Conservation (phyloP, 92 coral and sea anemone genomes). For the Bergia puertoricense region DNA sequence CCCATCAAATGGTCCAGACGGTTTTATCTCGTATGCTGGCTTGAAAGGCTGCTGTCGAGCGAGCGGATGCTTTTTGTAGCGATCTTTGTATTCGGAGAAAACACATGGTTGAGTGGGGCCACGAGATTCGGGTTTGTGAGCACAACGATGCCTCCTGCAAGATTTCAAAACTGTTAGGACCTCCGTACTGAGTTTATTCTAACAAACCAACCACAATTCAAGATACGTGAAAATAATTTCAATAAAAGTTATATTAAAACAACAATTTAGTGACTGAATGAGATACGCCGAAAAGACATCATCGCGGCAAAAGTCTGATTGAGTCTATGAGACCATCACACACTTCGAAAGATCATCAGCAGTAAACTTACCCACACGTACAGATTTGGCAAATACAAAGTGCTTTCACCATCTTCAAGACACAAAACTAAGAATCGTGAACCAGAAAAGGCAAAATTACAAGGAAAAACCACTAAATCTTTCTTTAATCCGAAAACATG, state of each 20-base stretch:
- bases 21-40: slow-evolving; percentile 84
- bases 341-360: not conserved
- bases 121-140: slow-evolving; percentile 85
- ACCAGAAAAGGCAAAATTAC: slow-evolving; percentile 23
- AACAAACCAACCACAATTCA: not conserved
- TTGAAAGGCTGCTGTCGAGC: slow-evolving; percentile 84
- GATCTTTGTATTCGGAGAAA: slow-evolving; percentile 94
- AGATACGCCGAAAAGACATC: not conserved
- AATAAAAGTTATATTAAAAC: not conserved
- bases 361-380: slow-evolving; percentile 92
- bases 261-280: not conserved
- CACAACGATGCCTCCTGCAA: slow-evolving; percentile 96
- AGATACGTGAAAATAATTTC: not conserved
- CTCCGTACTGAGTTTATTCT: not conserved
- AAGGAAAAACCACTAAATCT: slow-evolving; percentile 33
- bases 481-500: not conserved
- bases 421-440: slow-evolving; percentile 4
- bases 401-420: slow-evolving; percentile 69
- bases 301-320: not conserved
- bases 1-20: slow-evolving; percentile 88
- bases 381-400: slow-evolving; percentile 98
- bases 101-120: slow-evolving; percentile 81
- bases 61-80: slow-evolving; percentile 81
- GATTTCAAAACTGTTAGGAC: not conserved
- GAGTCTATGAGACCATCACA: not conserved